These are phyloP conservation scores for Neotragus moschatus DNA, from an alignment of 2,113 vertebrate species.

Conservation along the genomic window DNA sequence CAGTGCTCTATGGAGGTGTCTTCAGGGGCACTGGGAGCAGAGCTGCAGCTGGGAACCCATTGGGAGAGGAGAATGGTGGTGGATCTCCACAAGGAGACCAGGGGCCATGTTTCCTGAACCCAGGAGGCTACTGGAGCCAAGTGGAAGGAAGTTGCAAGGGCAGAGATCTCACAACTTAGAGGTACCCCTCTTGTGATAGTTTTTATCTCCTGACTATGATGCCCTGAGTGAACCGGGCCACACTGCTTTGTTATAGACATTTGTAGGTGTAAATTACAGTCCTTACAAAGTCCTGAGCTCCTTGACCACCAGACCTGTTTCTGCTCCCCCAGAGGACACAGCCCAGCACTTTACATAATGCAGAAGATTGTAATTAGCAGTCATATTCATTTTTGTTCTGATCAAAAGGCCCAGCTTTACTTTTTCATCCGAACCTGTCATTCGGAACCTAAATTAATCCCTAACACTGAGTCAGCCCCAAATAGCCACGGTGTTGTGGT, in stretches of 20 bases:
- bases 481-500: accelerated
- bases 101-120: not conserved
- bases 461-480: accelerated
- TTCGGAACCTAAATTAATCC: not conserved
- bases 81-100: not conserved
- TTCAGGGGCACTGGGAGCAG: not conserved
- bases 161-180: too few relatives aligned
- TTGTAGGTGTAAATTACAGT: accelerated
- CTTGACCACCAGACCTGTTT: not conserved
- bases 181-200: accelerated
- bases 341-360: accelerated
- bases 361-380: not conserved
- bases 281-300: not conserved
- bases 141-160: not conserved
- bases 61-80: accelerated
- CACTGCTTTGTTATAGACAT: accelerated
- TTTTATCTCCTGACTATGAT: accelerated
- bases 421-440: not conserved
- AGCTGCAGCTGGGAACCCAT: not conserved
- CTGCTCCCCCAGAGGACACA: not conserved
- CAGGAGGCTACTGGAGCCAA: not conserved
- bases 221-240: accelerated
- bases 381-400: not conserved
- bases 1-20: not conserved
- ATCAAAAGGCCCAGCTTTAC: not conserved